phyloP scores from a whole-genome alignment of 2,797 vertebrate species.

The Huso huso region DNA sequence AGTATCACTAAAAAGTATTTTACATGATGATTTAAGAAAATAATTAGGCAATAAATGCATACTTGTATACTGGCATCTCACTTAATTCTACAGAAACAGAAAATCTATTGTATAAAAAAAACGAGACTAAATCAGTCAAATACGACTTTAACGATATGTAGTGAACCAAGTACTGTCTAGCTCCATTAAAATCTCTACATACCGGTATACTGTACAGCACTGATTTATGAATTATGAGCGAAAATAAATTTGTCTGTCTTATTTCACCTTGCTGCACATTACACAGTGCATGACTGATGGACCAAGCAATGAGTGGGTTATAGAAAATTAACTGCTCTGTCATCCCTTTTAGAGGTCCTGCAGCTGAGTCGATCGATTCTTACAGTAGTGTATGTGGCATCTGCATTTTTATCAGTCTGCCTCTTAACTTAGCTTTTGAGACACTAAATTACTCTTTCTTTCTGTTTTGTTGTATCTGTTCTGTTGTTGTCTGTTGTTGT shows the following conservation, averaged over 20 bases:
- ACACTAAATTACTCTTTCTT: conserved; percentile 11
- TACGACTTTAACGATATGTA: no score
- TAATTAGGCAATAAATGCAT: no score
- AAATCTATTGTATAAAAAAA: no score
- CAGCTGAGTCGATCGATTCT: not conserved
- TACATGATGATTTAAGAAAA: no score
- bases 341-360: not conserved
- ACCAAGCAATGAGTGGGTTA: not conserved
- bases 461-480: conserved; percentile 5
- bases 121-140: no score
- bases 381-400: not conserved
- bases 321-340: not conserved
- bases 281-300: not conserved
- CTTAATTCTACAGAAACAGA: no score
- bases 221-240: not conserved
- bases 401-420: not conserved
- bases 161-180: no score
- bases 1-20: no score
- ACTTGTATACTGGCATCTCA: no score
- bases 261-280: not conserved
- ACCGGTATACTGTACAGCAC: no score
- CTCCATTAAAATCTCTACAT: no score
- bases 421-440: conserved; percentile 1
- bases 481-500: conserved; percentile 12
- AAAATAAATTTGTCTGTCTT: not conserved